Evolutionary conservation across 2,797 vertebrate species (phyloP).

Genomic region (Stomatorhinus walkeri): DNA sequence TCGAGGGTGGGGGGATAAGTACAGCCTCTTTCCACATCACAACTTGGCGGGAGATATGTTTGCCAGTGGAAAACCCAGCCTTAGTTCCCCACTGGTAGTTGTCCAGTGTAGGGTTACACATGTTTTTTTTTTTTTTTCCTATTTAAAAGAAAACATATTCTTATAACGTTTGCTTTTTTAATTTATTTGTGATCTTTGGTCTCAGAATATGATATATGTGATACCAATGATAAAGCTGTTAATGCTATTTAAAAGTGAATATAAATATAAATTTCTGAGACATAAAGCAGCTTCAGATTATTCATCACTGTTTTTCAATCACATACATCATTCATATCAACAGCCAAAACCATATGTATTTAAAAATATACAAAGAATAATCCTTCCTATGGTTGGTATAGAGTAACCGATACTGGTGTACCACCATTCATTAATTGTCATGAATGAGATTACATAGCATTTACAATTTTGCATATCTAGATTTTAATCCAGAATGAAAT

Average conservation of each 20-base stretch:
- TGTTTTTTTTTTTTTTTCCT: not conserved
- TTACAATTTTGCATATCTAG: not conserved
- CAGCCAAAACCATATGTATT: not conserved
- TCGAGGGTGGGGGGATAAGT: not conserved
- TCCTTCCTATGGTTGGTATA: not conserved
- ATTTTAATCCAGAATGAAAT: not conserved
- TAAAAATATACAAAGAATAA: not conserved
- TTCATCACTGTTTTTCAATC: not conserved
- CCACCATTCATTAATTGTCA: not conserved
- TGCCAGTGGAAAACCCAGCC: conserved; percentile 44
- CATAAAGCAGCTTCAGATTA: not conserved
- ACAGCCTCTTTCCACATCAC: not conserved
- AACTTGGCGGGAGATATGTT: conserved; percentile 41
- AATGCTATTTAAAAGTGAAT: not conserved
- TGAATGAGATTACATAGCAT: not conserved
- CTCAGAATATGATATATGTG: not conserved
- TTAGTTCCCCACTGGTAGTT: conserved; percentile 47
- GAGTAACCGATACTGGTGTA: not conserved
- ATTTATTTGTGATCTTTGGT: not conserved
- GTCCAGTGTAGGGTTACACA: conserved; percentile 31
- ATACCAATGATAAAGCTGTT: not conserved
- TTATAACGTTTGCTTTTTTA: not conserved
- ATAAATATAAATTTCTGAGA: not conserved
- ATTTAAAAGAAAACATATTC: not conserved
- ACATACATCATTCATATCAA: not conserved